A percentile compares a stretch with the other conserved stretches of the same genome.
Evolutionary conservation across 2,113 vertebrate species (phyloP).

Genomic region (Nesogale talazaci): DNA sequence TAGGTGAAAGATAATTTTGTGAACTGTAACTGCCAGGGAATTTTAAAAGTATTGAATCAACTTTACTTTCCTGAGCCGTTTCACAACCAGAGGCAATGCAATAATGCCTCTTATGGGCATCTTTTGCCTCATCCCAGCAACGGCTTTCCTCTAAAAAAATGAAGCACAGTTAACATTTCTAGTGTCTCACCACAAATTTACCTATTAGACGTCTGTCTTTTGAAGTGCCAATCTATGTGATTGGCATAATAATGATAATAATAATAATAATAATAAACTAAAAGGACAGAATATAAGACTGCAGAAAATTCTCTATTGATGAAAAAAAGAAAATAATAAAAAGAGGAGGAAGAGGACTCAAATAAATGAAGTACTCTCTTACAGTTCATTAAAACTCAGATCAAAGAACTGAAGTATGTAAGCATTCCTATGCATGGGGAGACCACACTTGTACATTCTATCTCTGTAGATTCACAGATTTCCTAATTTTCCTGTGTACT

Average conservation of each 20-base stretch:
- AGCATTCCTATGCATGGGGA: fast-evolving
- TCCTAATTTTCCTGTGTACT: neutral
- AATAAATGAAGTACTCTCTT: neutral
- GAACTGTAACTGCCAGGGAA: conserved; percentile 28
- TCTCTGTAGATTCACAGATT: neutral
- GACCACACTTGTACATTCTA: neutral
- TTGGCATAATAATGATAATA: too few relatives aligned
- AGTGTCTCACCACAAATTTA: neutral
- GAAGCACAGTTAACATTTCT: neutral
- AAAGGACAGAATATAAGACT: neutral
- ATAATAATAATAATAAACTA: too few relatives aligned
- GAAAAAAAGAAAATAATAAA: neutral
- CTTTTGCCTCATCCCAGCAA: neutral
- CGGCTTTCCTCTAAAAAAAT: conserved; percentile 30
- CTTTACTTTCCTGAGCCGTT: conserved; percentile 55
- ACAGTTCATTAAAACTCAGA: neutral
- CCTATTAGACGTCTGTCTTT: neutral
- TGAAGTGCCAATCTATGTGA: too few relatives aligned
- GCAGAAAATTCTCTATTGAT: neutral
- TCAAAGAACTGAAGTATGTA: neutral
- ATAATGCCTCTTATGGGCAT: conserved; percentile 59
- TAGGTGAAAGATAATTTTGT: conserved; percentile 58
- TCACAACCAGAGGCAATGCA: conserved; percentile 57
- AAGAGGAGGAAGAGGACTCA: neutral
- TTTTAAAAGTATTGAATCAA: conserved; percentile 59